Percentiles rank a stretch among this genome's conserved stretches.
Conservation (phyloP, 2,797 vertebrate species). For the Sebastes alutus region DNA sequence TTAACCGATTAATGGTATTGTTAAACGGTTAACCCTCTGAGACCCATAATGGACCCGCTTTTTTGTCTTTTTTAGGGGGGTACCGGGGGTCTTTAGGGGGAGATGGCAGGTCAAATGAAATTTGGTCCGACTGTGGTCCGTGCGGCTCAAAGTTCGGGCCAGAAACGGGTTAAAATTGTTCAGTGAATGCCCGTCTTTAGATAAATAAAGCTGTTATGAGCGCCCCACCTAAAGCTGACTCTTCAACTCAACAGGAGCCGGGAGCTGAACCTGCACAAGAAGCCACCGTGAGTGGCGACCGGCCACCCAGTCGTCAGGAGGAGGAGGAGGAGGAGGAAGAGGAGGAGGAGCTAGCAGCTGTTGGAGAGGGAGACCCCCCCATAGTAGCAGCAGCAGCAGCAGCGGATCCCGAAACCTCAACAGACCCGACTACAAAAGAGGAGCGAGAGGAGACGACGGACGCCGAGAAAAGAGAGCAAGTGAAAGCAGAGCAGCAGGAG, state of each 20-base stretch:
- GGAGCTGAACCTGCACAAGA: slow-evolving; percentile 41
- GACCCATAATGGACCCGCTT: too few species aligned
- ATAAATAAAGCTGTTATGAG: background rate
- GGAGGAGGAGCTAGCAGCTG: slow-evolving; percentile 31
- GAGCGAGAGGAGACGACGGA: slow-evolving; percentile 7
- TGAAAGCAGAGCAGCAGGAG: slow-evolving; percentile 15
- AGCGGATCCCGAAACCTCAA: slow-evolving; percentile 19
- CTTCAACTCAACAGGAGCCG: slow-evolving; percentile 36
- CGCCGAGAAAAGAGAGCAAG: background rate
- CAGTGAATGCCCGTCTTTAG: too few species aligned
- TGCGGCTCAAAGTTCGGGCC: too few species aligned
- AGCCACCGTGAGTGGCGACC: slow-evolving; percentile 8
- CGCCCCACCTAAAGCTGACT: background rate
- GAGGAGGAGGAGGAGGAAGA: slow-evolving; percentile 49
- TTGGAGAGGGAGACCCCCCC: background rate
- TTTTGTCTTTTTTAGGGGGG: too few species aligned
- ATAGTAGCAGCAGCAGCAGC: background rate
- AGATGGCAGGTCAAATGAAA: too few species aligned
- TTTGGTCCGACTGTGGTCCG: too few species aligned
- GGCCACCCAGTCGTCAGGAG: slow-evolving; percentile 18
- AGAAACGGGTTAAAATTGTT: too few species aligned
- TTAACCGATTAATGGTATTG: too few species aligned
- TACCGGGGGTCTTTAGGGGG: too few species aligned
- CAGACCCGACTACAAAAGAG: background rate
- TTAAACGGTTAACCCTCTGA: too few species aligned